A percentile compares a stretch with the other conserved stretches of the same genome.
These are phyloP conservation scores for Lepidocyrtoides sp. DNA, from an alignment of 2,888 invertebrate genomes.

Conservation along the genomic window DNA sequence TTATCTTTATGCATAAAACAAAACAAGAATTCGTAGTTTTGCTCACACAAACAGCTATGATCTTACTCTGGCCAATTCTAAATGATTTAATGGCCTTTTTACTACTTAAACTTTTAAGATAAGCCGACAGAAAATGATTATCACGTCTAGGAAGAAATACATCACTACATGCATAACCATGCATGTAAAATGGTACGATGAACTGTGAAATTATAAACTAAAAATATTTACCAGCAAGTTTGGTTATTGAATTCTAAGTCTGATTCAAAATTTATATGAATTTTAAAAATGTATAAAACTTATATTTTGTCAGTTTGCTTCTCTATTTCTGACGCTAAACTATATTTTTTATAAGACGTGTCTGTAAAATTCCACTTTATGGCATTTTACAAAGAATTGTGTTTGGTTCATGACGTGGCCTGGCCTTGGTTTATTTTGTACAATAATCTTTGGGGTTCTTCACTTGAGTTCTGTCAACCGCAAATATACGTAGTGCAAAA, in stretches of 20 bases:
- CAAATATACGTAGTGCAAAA: not conserved
- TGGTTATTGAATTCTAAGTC: no score
- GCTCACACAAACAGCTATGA: not conserved
- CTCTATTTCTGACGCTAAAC: no score
- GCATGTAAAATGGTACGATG: not conserved
- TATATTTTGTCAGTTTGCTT: no score
- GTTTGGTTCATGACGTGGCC: no score
- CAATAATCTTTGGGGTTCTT: no score
- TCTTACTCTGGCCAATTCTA: not conserved
- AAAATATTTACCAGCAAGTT: no score
- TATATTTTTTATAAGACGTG: no score
- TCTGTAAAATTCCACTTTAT: no score
- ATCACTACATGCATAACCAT: not conserved
- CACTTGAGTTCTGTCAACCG: slow-evolving; percentile 6
- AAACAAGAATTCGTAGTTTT: not conserved
- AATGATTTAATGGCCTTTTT: slow-evolving; percentile 34
- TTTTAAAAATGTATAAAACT: no score
- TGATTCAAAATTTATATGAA: no score
- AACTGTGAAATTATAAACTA: no score
- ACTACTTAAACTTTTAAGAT: slow-evolving; percentile 12
- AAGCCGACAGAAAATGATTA: not conserved
- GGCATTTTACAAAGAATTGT: no score
- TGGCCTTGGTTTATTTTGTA: not conserved
- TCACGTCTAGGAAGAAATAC: not conserved
- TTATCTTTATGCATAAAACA: not conserved